Percentiles rank a stretch among this genome's conserved stretches.
These are phyloP conservation scores for Arenicola marina DNA, from an alignment of 2,888 invertebrate genomes.

Conservation along the genomic window DNA sequence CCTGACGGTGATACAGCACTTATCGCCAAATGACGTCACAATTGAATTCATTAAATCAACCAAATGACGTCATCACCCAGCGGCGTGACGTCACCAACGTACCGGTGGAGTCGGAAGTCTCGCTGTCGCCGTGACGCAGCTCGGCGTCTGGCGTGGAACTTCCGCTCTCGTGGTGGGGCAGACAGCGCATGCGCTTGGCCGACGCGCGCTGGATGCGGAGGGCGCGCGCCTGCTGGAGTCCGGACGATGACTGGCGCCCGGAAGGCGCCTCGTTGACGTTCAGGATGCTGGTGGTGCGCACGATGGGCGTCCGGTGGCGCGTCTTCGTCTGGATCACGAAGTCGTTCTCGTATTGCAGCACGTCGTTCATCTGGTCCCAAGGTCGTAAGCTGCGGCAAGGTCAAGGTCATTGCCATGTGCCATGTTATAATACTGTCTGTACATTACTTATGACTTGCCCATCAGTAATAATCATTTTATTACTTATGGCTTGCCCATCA, in stretches of 20 bases:
- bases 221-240: conserved; percentile 19
- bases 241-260: conserved; percentile 5
- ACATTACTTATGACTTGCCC: too few species aligned
- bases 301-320: conserved; percentile 75
- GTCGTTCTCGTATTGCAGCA: conserved; percentile 83
- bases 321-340: conserved; percentile 80
- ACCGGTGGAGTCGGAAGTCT: too few species aligned
- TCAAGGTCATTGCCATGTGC: too few species aligned
- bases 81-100: too few species aligned
- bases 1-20: too few species aligned
- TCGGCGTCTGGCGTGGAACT: conserved; percentile 29
- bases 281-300: conserved; percentile 73
- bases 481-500: too few species aligned
- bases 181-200: conserved; percentile 22
- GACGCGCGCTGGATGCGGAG: conserved; percentile 26
- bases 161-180: conserved; percentile 19
- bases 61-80: too few species aligned
- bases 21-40: too few species aligned
- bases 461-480: too few species aligned
- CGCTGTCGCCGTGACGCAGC: conserved; percentile 4
- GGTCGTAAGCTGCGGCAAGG: conserved; percentile 73
- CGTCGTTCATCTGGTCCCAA: conserved; percentile 86
- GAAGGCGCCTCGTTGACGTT: conserved; percentile 63
- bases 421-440: too few species aligned
- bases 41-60: too few species aligned